Evolutionary conservation across 1,140 invertebrate genomes (phyloP).

Genomic region (Medauroidea extradentata): DNA sequence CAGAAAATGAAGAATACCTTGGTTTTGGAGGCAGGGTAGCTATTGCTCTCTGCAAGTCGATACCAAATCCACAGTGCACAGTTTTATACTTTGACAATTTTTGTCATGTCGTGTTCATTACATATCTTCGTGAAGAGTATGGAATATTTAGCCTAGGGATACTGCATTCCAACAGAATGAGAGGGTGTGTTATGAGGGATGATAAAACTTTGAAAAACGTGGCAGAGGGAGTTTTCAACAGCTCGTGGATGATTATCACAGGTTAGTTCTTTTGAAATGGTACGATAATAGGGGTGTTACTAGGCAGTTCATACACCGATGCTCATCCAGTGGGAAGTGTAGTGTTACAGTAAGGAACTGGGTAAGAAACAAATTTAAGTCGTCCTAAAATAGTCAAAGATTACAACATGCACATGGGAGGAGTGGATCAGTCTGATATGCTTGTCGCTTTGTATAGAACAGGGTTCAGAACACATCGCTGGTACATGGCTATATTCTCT

Average conservation of each 20-base stretch:
- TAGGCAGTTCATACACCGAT: slow-evolving; percentile 35
- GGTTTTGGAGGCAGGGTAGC: slow-evolving; percentile 20
- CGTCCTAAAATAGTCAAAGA: slow-evolving; percentile 20
- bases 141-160: slow-evolving; percentile 28
- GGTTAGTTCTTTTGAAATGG: slow-evolving; percentile 31
- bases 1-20: slow-evolving; percentile 9
- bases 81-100: slow-evolving; percentile 26
- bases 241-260: slow-evolving; percentile 25
- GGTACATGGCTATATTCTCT: slow-evolving; percentile 24
- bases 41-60: slow-evolving; percentile 17
- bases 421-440: slow-evolving; percentile 27
- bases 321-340: slow-evolving; percentile 24
- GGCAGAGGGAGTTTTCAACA: slow-evolving; percentile 25
- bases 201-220: too few species aligned
- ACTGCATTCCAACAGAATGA: slow-evolving; percentile 23
- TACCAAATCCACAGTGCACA: slow-evolving; percentile 4
- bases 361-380: slow-evolving; percentile 2
- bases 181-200: slow-evolving; percentile 29
- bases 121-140: slow-evolving; percentile 19
- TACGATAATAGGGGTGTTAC: slow-evolving; percentile 36
- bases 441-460: slow-evolving; percentile 22
- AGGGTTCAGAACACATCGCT: slow-evolving; percentile 21
- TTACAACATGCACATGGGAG: slow-evolving; percentile 31
- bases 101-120: slow-evolving; percentile 20
- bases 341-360: slow-evolving; percentile 25